phyloP scores from a whole-genome alignment of 1,140 invertebrate genomes.

The Calephelis nemesis region DNA sequence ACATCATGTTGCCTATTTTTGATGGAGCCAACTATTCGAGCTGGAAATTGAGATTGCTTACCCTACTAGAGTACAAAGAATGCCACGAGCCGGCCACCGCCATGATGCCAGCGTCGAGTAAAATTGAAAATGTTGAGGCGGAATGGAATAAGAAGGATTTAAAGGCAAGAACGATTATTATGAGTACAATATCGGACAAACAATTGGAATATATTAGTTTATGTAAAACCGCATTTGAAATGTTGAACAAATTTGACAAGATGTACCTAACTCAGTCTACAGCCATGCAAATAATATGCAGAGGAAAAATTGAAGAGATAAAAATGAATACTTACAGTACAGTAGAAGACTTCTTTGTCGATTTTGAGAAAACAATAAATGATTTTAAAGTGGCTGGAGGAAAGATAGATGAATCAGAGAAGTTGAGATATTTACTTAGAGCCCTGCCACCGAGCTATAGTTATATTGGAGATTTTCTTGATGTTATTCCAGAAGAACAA shows the following conservation, averaged over 20 bases:
- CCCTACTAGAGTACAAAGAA: conserved; percentile 46
- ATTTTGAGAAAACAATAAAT: conserved; percentile 55
- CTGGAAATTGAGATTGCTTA: conserved; percentile 46
- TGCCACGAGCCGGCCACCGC: conserved; percentile 33
- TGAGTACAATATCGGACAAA: conserved; percentile 46
- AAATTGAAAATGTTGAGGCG: conserved; percentile 5
- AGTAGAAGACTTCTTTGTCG: conserved; percentile 50
- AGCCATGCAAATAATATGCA: conserved; percentile 50
- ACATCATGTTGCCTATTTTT: conserved; percentile 29
- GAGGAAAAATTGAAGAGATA: conserved; percentile 43
- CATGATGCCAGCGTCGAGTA: conserved; percentile 6
- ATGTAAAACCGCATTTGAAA: conserved; percentile 33
- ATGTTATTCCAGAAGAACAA: conserved; percentile 54
- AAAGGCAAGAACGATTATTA: conserved; percentile 43
- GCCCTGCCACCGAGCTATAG: conserved; percentile 43
- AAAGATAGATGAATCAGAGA: conserved; percentile 47
- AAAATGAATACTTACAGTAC: conserved; percentile 41
- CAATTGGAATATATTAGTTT: conserved; percentile 43
- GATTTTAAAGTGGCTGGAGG: conserved; percentile 51
- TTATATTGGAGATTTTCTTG: conserved; percentile 50
- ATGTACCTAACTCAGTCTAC: conserved; percentile 49
- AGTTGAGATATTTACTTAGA: conserved; percentile 55
- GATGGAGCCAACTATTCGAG: conserved; percentile 39
- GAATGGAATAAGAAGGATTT: conserved; percentile 39
- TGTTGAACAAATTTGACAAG: conserved; percentile 37